Evolutionary conservation across 2,888 invertebrate species (phyloP).

Genomic region (Agrochola litura): DNA sequence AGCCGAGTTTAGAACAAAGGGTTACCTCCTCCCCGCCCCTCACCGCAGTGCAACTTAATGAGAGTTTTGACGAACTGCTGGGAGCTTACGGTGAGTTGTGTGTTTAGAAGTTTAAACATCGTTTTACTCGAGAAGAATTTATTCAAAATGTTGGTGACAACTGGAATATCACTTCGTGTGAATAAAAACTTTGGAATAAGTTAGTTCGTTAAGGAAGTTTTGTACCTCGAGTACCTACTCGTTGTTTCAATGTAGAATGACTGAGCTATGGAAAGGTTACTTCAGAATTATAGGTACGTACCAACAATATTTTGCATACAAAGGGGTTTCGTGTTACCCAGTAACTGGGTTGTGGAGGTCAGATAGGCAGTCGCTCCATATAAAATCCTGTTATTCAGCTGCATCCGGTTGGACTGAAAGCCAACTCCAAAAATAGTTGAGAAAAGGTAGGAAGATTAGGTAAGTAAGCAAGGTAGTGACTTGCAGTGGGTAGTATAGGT

Average conservation of each 20-base stretch:
- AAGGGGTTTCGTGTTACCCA: neutral
- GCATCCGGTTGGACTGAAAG: neutral
- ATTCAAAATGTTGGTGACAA: neutral
- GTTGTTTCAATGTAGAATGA: neutral
- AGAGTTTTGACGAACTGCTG: constrained; percentile 22
- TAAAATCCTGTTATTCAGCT: neutral
- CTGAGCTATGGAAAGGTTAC: no score
- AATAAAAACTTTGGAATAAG: neutral
- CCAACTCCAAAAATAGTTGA: neutral
- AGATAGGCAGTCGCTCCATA: neutral
- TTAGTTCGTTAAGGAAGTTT: neutral
- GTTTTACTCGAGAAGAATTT: constrained; percentile 13
- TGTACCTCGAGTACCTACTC: neutral
- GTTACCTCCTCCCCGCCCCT: neutral
- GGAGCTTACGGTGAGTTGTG: constrained; percentile 11
- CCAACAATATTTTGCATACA: neutral
- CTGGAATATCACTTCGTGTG: neutral
- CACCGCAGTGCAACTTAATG: constrained; percentile 19
- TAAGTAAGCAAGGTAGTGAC: no score
- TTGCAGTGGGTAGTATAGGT: no score
- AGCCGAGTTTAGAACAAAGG: constrained; percentile 42
- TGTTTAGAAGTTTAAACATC: constrained; percentile 1
- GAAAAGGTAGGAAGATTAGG: neutral
- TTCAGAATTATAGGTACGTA: neutral
- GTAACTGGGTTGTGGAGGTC: neutral